Base-by-base conservation (phyloP, 2,888 invertebrate genomes). In the Trissolcus brochymenae region DNA sequence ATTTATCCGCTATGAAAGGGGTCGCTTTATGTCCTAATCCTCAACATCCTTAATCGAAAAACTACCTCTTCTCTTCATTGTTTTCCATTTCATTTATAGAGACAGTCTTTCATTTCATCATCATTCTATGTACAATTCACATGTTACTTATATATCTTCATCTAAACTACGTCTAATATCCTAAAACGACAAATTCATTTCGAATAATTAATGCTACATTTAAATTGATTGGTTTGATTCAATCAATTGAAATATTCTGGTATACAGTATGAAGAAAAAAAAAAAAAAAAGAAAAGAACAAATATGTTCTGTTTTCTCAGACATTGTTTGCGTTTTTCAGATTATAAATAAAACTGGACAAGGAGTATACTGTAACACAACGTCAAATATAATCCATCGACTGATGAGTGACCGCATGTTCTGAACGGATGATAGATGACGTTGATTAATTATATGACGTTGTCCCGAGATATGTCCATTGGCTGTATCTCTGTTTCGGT, bases 361-460 rank as follows among this genome's bases (percentile, higher is more conserved):
- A 56, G 46, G 46, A 35, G 35, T 35, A 11, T 41, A 17, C 9
- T 43, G 19, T 51, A 16, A 43, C 19, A 43, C 19, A 41, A 35
- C 29, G 68, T 59, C 67, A 54, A 77, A 64, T 67, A 62, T 66
- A 60, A 57, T 71, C 62, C 56, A 57, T 61, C 40, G 60, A 54
- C 40, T 40, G 68, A 75, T 56, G 80, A 82, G 83, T 84, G 86
- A 85, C 84, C 83, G 81, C 77, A 81, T 80, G 85, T 84, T 85
- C 82, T 71, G 78, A 79, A 76, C 65, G 67, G 76, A 73, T 87
- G 87, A 87, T 87, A 82, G 86, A 87, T 87, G 84, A 84, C 80
- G 83, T 86, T 84, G 84, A 87, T 87, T 87, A 87, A 87, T 87
- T 87, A 87, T 86, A 83, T 76, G 81, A 80, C 83, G 86, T 85